Percentiles rank a stretch among this genome's conserved stretches.
Conservation (phyloP, 2,113 vertebrate species). For the Phaetusa simplex region DNA sequence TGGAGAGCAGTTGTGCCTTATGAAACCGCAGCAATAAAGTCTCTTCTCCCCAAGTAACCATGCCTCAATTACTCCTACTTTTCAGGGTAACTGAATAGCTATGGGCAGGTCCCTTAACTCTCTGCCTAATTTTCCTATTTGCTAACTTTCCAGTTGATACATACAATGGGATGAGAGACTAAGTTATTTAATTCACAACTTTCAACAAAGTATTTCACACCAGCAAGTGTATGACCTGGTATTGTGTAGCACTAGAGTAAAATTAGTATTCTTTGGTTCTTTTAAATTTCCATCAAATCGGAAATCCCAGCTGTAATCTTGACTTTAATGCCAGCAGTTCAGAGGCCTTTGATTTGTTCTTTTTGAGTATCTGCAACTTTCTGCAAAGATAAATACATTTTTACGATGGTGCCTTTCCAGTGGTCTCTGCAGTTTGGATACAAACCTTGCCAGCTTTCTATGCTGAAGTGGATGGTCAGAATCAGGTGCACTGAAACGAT, state of each 20-base stretch:
- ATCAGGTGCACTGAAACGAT: neutral
- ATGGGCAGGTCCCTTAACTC: neutral
- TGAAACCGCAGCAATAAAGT: conserved; percentile 37
- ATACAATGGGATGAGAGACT: neutral
- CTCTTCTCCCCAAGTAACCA: neutral
- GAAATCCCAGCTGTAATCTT: neutral
- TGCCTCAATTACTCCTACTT: neutral
- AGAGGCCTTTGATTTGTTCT: neutral
- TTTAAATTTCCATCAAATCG: neutral
- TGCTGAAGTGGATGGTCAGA: neutral
- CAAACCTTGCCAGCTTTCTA: neutral
- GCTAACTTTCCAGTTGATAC: neutral
- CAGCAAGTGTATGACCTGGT: neutral
- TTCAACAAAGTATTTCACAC: neutral
- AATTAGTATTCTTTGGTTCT: neutral
- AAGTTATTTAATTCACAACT: neutral
- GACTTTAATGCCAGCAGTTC: neutral
- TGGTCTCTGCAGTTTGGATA: neutral
- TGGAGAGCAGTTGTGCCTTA: conserved; percentile 42
- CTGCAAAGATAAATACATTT: neutral
- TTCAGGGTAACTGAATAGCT: neutral
- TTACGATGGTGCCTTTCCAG: neutral
- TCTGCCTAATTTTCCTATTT: neutral
- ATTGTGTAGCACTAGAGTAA: neutral
- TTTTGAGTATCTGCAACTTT: neutral